A percentile compares a stretch with the other conserved stretches of the same genome.
Conservation (phyloP, 2,888 invertebrate genomes). For the Tetheella fluctuosa region DNA sequence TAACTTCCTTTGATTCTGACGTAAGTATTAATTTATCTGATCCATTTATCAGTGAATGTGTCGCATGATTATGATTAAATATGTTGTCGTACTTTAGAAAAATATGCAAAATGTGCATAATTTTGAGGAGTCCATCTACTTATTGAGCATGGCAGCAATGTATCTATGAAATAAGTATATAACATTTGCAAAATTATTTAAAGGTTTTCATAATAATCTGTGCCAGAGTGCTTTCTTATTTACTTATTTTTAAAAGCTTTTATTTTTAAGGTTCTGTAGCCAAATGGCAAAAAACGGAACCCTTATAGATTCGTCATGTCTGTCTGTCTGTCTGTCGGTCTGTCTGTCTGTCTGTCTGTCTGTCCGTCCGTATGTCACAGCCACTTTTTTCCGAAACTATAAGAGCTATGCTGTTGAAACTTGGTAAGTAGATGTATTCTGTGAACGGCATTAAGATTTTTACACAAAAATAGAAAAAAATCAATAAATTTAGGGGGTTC, state of each 20-base stretch:
- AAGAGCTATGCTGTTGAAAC: too few species aligned
- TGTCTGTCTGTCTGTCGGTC: not conserved
- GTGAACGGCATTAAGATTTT: too few species aligned
- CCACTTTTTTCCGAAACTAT: too few species aligned
- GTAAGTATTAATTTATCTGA: slow-evolving; percentile 83
- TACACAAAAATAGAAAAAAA: too few species aligned
- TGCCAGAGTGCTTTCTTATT: not conserved
- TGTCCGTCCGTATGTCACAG: too few species aligned
- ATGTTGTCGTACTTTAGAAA: slow-evolving; percentile 10
- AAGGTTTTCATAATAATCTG: not conserved
- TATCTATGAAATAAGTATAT: not conserved
- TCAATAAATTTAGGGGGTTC: too few species aligned
- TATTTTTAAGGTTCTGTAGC: too few species aligned
- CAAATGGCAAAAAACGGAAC: too few species aligned
- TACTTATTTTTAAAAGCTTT: too few species aligned
- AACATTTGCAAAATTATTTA: not conserved
- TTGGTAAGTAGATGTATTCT: too few species aligned
- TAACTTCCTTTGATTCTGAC: slow-evolving; percentile 96
- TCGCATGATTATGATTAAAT: not conserved
- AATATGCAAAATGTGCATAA: slow-evolving; percentile 8
- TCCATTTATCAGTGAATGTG: slow-evolving; percentile 3
- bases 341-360: too few species aligned
- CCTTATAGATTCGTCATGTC: too few species aligned
- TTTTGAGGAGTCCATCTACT: not conserved
- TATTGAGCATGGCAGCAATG: not conserved